Evolutionary conservation across 2,888 invertebrate genomes (phyloP).

Genomic region (Spialia ferax): DNA sequence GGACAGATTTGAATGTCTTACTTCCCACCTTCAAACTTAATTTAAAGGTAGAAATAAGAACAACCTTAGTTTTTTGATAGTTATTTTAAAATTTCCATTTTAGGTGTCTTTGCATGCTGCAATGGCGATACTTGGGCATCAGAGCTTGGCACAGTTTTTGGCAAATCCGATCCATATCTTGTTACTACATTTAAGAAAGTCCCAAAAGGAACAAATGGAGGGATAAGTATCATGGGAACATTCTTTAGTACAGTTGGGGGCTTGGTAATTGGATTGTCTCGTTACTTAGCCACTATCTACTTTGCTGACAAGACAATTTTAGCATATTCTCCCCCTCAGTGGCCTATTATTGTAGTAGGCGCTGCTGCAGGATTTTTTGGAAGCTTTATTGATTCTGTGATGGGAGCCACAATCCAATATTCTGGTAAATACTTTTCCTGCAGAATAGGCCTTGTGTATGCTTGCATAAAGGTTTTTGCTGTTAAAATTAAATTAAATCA

Average conservation of each 20-base stretch:
- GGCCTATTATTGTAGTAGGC: slow-evolving; percentile 92
- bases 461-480: no score
- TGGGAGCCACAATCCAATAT: slow-evolving; percentile 95
- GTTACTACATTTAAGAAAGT: slow-evolving; percentile 91
- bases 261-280: slow-evolving; percentile 89
- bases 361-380: slow-evolving; percentile 92
- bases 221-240: slow-evolving; percentile 89
- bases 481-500: no score
- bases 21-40: no score
- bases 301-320: slow-evolving; percentile 87
- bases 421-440: slow-evolving; percentile 87
- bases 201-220: slow-evolving; percentile 96
- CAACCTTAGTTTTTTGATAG: background rate
- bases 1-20: no score
- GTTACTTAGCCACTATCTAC: slow-evolving; percentile 89
- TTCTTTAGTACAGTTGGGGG: slow-evolving; percentile 89
- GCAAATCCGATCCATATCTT: slow-evolving; percentile 89
- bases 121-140: slow-evolving; percentile 97
- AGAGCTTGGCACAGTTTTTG: slow-evolving; percentile 93
- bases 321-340: slow-evolving; percentile 89
- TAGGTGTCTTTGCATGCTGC: slow-evolving; percentile 92
- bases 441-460: background rate
- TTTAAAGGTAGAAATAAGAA: no score
- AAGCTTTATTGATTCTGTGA: slow-evolving; percentile 92
- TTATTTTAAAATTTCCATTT: slow-evolving; percentile 28